A percentile compares a stretch with the other conserved stretches of the same genome.
Conservation (phyloP, 1,140 invertebrate species). For the Ganaspis sp. region DNA sequence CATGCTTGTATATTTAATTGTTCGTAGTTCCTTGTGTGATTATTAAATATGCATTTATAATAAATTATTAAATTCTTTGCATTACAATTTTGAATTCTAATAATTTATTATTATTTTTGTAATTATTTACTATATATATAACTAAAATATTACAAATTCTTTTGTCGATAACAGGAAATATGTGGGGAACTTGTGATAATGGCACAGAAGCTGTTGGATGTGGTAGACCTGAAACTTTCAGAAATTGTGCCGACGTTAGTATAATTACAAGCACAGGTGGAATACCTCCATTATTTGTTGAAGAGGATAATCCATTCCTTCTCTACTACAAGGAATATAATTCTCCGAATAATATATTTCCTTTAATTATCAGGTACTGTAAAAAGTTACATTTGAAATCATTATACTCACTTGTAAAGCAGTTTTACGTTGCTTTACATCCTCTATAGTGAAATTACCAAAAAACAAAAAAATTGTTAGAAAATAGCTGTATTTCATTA, state of each 20-base stretch:
- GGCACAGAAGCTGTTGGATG: slow-evolving; percentile 91
- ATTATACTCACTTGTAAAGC: not conserved
- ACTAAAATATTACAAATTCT: not conserved
- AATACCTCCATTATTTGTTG: slow-evolving; percentile 79
- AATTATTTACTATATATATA: too few species aligned
- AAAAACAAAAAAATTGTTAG: too few species aligned
- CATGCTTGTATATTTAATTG: too few species aligned
- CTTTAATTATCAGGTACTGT: slow-evolving; percentile 83
- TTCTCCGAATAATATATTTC: slow-evolving; percentile 80
- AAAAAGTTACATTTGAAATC: not conserved
- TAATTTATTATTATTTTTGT: too few species aligned
- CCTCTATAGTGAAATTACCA: too few species aligned
- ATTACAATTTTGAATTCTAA: too few species aligned
- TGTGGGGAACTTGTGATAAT: slow-evolving; percentile 91
- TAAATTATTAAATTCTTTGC: too few species aligned
- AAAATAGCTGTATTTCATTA: too few species aligned
- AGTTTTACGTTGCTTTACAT: too few species aligned
- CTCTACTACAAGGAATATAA: slow-evolving; percentile 83
- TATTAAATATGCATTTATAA: too few species aligned
- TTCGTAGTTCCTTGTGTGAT: too few species aligned
- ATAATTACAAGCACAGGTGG: slow-evolving; percentile 87
- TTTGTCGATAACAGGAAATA: slow-evolving; percentile 80
- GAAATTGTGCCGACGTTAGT: slow-evolving; percentile 91
- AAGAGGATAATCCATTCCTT: slow-evolving; percentile 83
- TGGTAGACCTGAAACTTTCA: slow-evolving; percentile 90